Conservation (phyloP, 2,113 vertebrate species). For the Pseudorectes ferrugineus region DNA sequence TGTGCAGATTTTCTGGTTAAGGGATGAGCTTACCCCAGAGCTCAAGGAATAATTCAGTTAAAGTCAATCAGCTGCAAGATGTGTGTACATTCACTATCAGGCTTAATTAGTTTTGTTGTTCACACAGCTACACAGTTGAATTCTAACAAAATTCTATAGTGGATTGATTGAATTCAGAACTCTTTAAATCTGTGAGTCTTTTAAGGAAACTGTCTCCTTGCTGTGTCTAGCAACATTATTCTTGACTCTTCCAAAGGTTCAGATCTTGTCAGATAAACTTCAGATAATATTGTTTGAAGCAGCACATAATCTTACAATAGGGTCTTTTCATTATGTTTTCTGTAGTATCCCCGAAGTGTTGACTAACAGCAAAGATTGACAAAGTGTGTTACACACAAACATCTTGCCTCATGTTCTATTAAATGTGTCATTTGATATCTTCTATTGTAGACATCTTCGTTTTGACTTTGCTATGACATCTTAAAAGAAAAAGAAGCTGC, state of each 20-base stretch:
- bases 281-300: neutral
- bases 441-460: neutral
- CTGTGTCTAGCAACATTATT: neutral
- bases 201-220: neutral
- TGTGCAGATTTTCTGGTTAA: neutral
- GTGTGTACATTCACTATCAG: neutral
- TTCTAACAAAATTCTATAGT: slow-evolving; percentile 24
- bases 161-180: slow-evolving; percentile 4
- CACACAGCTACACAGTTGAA: neutral
- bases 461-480: slow-evolving; percentile 32
- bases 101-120: slow-evolving; percentile 41
- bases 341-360: neutral
- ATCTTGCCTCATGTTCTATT: neutral
- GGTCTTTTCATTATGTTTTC: neutral
- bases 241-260: neutral
- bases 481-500: slow-evolving; percentile 4
- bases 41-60: slow-evolving; percentile 9
- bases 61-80: slow-evolving; percentile 3
- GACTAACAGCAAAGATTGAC: neutral
- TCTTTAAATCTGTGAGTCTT: neutral
- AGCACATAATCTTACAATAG: neutral
- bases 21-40: neutral
- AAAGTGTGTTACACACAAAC: neutral
- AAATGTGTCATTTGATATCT: slow-evolving; percentile 51
- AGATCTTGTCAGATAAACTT: neutral